phyloP scores from a whole-genome alignment of 2,113 vertebrate genomes.

The Sturnira hondurensis region DNA sequence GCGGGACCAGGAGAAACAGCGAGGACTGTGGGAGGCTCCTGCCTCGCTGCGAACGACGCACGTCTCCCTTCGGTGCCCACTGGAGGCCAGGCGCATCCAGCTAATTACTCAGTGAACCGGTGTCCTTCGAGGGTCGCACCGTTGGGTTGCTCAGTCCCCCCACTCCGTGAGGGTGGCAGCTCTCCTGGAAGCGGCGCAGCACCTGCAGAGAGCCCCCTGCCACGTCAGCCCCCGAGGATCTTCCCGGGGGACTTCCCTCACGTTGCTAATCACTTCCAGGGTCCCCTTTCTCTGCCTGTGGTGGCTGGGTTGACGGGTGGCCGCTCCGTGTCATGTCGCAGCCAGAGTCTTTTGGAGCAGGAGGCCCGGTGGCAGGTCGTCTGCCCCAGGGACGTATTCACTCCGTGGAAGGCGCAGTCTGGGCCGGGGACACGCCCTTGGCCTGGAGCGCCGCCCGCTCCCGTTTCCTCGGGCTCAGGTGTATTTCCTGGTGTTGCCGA shows the following conservation, averaged over 20 bases:
- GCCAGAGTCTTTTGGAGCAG: not conserved
- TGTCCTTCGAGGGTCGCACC: slow-evolving; percentile 21
- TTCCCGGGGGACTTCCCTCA: slow-evolving; percentile 9
- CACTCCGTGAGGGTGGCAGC: not conserved
- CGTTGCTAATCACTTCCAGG: slow-evolving; percentile 28
- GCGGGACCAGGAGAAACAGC: not conserved
- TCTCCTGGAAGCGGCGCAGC: slow-evolving; percentile 9
- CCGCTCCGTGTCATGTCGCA: not conserved
- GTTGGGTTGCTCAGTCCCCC: too few species aligned
- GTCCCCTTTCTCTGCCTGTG: not conserved
- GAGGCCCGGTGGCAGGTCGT: not conserved
- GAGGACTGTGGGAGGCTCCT: not conserved
- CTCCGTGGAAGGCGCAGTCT: too few species aligned
- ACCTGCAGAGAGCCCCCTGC: not conserved
- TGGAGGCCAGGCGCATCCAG: slow-evolving; percentile 32
- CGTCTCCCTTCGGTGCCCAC: not conserved
- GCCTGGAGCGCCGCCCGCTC: not conserved
- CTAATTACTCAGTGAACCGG: slow-evolving; percentile 28
- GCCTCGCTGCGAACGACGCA: not conserved
- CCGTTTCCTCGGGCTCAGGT: not conserved
- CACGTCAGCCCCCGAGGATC: not conserved
- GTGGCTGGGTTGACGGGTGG: not conserved
- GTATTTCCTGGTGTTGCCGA: slow-evolving; percentile 40
- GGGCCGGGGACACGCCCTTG: too few species aligned
- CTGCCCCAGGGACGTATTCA: too few species aligned